phyloP scores from a whole-genome alignment of 2,888 invertebrate species.

The Merodon equestris region DNA sequence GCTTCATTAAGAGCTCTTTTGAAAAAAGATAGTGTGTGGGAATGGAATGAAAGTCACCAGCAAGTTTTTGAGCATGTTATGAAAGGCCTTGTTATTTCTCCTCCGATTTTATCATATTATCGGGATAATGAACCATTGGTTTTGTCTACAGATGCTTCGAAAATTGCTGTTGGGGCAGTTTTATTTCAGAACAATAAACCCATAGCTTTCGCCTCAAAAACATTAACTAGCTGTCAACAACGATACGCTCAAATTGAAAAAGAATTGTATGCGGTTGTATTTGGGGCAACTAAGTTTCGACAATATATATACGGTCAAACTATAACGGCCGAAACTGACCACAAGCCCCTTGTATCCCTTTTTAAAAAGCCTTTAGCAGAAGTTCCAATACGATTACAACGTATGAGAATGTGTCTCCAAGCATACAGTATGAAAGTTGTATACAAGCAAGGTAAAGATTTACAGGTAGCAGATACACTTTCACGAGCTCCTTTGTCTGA shows the following conservation, averaged over 20 bases:
- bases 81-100: conserved; percentile 30
- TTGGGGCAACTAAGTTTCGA: no score
- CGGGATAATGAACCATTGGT: conserved; percentile 48
- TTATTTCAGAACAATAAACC: conserved; percentile 27
- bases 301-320: no score
- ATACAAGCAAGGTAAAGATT: no score
- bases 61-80: conserved; percentile 43
- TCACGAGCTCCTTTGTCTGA: no score
- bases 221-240: conserved; percentile 27
- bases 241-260: conserved; percentile 66
- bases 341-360: no score
- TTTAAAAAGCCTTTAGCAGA: no score
- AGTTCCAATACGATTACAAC: no score
- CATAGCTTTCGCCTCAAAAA: conserved; percentile 35
- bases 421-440: no score
- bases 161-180: conserved; percentile 48
- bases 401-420: no score
- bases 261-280: no score
- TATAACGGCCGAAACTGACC: no score
- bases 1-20: conserved; percentile 19
- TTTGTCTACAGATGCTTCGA: conserved; percentile 48
- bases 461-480: no score
- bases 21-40: conserved; percentile 53
- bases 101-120: conserved; percentile 56
- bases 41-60: conserved; percentile 45